Evolutionary conservation across 2,113 vertebrate genomes (phyloP).

Genomic region (Cyprinodon brontotheroides): DNA sequence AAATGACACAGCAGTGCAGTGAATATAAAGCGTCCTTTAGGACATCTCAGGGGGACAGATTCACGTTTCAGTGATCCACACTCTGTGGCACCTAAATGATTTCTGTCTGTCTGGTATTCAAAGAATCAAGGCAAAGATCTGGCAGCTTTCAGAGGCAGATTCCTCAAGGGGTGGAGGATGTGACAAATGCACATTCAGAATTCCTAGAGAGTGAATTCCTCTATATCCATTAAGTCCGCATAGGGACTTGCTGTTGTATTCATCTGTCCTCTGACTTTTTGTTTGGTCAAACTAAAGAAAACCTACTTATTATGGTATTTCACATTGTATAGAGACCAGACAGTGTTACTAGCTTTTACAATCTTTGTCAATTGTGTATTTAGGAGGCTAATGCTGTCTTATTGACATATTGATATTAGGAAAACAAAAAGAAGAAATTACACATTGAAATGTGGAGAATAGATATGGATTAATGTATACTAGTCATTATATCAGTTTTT

Average conservation of each 20-base stretch:
- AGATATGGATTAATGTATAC: background rate
- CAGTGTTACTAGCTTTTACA: background rate
- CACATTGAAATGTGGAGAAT: too few relatives aligned
- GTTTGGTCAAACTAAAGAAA: constrained; percentile 2
- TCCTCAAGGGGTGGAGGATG: background rate
- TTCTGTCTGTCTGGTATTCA: background rate
- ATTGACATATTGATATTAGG: constrained; percentile 9
- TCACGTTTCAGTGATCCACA: constrained; percentile 15
- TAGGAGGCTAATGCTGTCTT: background rate
- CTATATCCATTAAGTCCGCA: background rate
- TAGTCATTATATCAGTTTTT: background rate
- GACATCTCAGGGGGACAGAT: constrained; percentile 9
- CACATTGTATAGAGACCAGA: background rate
- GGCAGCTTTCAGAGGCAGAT: constrained; percentile 9
- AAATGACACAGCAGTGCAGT: background rate
- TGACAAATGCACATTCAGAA: background rate
- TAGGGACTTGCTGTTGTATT: background rate
- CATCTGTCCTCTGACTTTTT: background rate
- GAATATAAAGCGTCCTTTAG: background rate
- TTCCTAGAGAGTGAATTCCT: background rate
- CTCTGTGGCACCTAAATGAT: background rate
- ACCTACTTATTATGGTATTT: constrained; percentile 4
- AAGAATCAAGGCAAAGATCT: constrained; percentile 2
- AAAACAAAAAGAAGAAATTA: background rate
- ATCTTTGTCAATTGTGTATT: constrained; percentile 14